Conservation (phyloP, 2,888 invertebrate species). For the Sarcophaga subvicina region DNA sequence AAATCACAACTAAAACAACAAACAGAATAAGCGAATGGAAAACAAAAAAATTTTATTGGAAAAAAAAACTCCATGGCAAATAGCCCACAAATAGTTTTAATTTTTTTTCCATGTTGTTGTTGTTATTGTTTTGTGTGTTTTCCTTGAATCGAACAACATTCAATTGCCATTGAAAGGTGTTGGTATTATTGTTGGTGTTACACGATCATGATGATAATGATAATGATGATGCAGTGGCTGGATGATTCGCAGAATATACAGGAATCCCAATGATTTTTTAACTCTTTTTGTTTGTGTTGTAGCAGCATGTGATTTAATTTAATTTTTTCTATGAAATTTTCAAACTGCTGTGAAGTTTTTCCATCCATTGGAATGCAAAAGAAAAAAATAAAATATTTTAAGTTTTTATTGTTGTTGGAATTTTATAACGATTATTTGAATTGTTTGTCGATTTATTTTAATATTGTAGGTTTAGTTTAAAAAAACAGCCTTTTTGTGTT, state of each 20-base stretch:
- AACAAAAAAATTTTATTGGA: not conserved
- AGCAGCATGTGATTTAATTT: conserved; percentile 63
- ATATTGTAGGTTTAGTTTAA: no score
- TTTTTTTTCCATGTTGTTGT: not conserved
- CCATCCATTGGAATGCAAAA: conserved; percentile 8
- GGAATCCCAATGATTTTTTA: conserved; percentile 9
- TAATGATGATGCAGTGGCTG: conserved; percentile 9
- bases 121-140: conserved; percentile 31
- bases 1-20: conserved; percentile 2
- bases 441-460: no score
- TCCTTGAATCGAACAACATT: conserved; percentile 18
- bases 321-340: conserved; percentile 49
- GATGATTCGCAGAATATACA: conserved; percentile 59
- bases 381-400: not conserved
- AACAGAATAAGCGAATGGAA: not conserved
- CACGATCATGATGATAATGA: not conserved
- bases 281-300: not conserved
- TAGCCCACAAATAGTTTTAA: conserved; percentile 39
- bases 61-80: not conserved
- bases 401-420: no score
- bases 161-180: conserved; percentile 9
- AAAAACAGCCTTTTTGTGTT: no score
- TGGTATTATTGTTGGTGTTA: conserved; percentile 7
- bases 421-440: no score
- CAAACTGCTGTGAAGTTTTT: not conserved